Evolutionary conservation across 2,888 invertebrate species (phyloP).

Genomic region (Oscheius sp.): DNA sequence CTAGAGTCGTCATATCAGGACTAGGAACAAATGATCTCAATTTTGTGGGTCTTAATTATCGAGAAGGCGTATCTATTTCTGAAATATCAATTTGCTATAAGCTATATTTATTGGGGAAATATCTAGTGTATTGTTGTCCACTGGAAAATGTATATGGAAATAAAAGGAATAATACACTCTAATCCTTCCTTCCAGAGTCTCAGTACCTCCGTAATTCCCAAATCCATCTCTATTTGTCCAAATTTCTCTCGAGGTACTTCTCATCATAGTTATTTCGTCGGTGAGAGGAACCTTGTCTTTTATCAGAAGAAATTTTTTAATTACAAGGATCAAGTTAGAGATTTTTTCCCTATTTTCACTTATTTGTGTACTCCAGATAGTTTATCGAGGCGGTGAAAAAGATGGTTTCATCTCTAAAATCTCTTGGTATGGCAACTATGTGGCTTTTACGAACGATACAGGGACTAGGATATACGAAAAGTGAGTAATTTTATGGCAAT

Average conservation of each 20-base stretch:
- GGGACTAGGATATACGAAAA: constrained; percentile 68
- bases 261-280: constrained; percentile 58
- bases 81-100: too few species aligned
- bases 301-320: constrained; percentile 64
- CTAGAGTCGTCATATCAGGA: constrained; percentile 82
- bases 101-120: too few species aligned
- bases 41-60: constrained; percentile 1
- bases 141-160: too few species aligned
- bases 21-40: constrained; percentile 73
- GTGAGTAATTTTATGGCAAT: constrained; percentile 16
- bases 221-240: constrained; percentile 59
- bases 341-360: background rate
- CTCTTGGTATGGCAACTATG: constrained; percentile 57
- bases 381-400: constrained; percentile 63
- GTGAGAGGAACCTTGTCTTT: constrained; percentile 57
- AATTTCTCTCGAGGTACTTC: constrained; percentile 52
- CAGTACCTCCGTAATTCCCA: constrained; percentile 48
- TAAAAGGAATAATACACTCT: too few species aligned
- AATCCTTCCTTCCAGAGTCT: constrained; percentile 54
- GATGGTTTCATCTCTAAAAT: constrained; percentile 66
- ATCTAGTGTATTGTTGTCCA: too few species aligned
- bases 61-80: background rate
- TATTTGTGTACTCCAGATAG: constrained; percentile 37
- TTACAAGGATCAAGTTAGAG: constrained; percentile 46
- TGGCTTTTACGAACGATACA: constrained; percentile 70